These are phyloP conservation scores for Parambassis ranga DNA, from an alignment of 2,797 vertebrate species.

Conservation along the genomic window DNA sequence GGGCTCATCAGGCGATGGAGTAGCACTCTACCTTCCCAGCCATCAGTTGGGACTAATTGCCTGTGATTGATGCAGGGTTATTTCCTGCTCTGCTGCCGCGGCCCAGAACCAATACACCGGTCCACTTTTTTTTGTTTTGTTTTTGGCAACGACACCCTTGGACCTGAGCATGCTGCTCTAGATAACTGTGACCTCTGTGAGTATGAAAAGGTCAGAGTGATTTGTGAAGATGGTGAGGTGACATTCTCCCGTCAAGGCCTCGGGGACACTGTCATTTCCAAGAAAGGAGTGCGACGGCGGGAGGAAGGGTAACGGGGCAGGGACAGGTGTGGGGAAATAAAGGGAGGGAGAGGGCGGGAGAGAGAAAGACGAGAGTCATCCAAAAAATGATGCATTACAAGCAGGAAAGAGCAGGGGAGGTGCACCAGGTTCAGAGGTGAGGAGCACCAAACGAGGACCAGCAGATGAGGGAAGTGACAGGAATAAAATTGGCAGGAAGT, in stretches of 20 bases:
- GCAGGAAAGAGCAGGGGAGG: neutral
- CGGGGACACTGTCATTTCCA: slow-evolving; percentile 37
- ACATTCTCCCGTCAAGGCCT: slow-evolving; percentile 17
- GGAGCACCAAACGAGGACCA: no score
- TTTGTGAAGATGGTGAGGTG: slow-evolving; percentile 67
- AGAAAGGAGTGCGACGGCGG: neutral
- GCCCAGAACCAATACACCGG: slow-evolving; percentile 5
- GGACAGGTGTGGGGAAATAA: neutral
- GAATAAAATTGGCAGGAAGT: slow-evolving; percentile 37
- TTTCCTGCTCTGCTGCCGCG: slow-evolving; percentile 39
- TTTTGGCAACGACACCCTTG: slow-evolving; percentile 8
- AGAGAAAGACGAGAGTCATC: neutral
- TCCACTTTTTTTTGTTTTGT: slow-evolving; percentile 22
- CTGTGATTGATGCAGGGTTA: slow-evolving; percentile 59
- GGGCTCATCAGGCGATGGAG: slow-evolving; percentile 36
- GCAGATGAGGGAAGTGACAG: slow-evolving; percentile 29
- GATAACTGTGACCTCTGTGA: slow-evolving; percentile 41
- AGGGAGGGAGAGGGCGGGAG: neutral
- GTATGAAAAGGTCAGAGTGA: slow-evolving; percentile 64
- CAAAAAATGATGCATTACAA: slow-evolving; percentile 16
- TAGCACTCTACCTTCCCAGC: slow-evolving; percentile 21
- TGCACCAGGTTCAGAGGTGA: slow-evolving; percentile 7
- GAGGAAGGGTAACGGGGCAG: neutral
- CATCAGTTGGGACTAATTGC: slow-evolving; percentile 60
- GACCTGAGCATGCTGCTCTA: slow-evolving; percentile 17